These are phyloP conservation scores for Suricata suricatta DNA, from an alignment of 2,113 vertebrate species.

Conservation along the genomic window DNA sequence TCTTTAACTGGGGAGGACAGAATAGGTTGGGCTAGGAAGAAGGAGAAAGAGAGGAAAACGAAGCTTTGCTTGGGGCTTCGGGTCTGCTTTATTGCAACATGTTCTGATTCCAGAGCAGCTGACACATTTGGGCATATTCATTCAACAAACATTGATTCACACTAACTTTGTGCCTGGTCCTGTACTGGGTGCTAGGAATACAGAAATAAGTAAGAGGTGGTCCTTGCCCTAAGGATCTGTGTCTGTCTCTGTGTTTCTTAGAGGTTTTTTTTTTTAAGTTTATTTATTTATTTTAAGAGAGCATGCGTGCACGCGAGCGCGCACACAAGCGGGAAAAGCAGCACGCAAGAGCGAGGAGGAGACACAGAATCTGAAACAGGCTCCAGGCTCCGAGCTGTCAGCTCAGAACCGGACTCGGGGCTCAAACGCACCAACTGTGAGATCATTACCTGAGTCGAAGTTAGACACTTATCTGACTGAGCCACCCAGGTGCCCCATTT, in stretches of 20 bases:
- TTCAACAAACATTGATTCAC: conserved; percentile 24
- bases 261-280: not conserved
- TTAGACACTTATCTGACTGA: too few relatives aligned
- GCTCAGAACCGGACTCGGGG: too few relatives aligned
- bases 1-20: not conserved
- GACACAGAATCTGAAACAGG: too few relatives aligned
- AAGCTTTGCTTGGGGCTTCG: conserved; percentile 38
- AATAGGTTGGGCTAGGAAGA: conserved; percentile 2
- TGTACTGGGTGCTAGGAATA: conserved; percentile 26
- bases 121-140: not conserved
- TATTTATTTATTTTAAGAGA: not conserved
- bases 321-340: too few relatives aligned
- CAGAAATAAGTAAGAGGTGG: conserved; percentile 51
- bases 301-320: too few relatives aligned
- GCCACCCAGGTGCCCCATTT: not conserved
- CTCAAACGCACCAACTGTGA: too few relatives aligned
- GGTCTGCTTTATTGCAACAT: not conserved
- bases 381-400: too few relatives aligned
- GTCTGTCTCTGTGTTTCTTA: conserved; percentile 29
- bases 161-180: conserved; percentile 30
- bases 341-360: too few relatives aligned
- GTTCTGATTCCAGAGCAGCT: conserved; percentile 54
- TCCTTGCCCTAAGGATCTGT: not conserved
- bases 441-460: too few relatives aligned
- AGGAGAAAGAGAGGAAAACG: not conserved